Evolutionary conservation across 64 coral and sea anemone genomes (phyloP).

Genomic region (Catalaphyllia jardinei): DNA sequence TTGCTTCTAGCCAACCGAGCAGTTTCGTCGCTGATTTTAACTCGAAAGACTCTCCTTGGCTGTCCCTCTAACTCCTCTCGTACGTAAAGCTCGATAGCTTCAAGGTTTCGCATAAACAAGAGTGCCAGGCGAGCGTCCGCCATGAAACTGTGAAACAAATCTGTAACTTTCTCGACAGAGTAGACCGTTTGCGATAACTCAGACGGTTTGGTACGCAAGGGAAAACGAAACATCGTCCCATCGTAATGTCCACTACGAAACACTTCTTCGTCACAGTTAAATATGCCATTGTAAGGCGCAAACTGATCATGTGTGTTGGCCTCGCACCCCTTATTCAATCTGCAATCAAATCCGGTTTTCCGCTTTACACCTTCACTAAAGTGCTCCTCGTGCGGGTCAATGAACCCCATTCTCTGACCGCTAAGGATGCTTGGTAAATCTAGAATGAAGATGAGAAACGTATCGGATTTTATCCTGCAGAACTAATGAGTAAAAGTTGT

Average conservation of each 20-base stretch:
- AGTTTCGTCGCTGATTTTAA: conserved; percentile 34
- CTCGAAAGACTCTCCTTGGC: conserved; percentile 50
- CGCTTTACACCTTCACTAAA: neutral
- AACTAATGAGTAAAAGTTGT: too few species aligned
- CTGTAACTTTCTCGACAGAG: conserved; percentile 19
- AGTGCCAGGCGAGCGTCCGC: conserved; percentile 67
- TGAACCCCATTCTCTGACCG: conserved; percentile 41
- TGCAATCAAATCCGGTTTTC: too few species aligned
- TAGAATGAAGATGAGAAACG: neutral
- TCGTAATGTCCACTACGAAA: conserved; percentile 34
- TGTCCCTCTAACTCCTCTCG: conserved; percentile 18
- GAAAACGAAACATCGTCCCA: conserved; percentile 68
- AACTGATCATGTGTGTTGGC: conserved; percentile 64
- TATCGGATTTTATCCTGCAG: too few species aligned
- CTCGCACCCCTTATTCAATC: neutral
- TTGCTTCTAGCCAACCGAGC: conserved; percentile 21
- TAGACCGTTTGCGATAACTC: neutral
- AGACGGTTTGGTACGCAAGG: neutral
- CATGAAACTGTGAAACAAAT: conserved; percentile 73
- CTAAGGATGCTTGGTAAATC: conserved; percentile 81
- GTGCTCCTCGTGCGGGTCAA: conserved; percentile 72
- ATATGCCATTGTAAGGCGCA: conserved; percentile 61
- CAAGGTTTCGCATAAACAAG: conserved; percentile 81
- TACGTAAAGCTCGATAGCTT: conserved; percentile 69
- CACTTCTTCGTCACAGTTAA: conserved; percentile 30